A percentile compares a stretch with the other conserved stretches of the same genome.
These are phyloP conservation scores for Marronus borbonicus DNA, from an alignment of 2,888 invertebrate genomes.

Conservation along the genomic window DNA sequence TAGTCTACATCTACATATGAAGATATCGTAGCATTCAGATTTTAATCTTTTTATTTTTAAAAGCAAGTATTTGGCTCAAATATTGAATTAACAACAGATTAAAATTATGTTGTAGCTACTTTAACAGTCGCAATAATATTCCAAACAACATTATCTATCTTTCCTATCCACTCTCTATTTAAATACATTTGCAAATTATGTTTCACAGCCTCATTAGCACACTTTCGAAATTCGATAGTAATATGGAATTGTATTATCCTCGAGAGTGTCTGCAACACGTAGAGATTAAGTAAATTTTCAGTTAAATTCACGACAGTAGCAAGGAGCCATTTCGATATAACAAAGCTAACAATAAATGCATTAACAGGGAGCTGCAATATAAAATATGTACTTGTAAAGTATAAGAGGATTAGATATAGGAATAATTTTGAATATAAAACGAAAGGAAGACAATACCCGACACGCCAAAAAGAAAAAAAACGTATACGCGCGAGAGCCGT, in stretches of 20 bases:
- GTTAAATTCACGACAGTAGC: not conserved
- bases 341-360: not conserved
- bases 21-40: not conserved
- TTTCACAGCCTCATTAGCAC: too few relatives aligned
- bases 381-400: slow-evolving; percentile 29
- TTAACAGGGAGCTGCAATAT: not conserved
- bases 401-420: slow-evolving; percentile 49
- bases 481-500: slow-evolving; percentile 53
- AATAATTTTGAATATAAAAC: slow-evolving; percentile 52
- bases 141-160: too few relatives aligned
- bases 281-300: not conserved
- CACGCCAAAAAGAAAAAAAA: not conserved
- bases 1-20: not conserved
- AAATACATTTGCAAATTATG: too few relatives aligned
- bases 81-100: too few relatives aligned
- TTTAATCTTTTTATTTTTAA: too few relatives aligned
- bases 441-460: slow-evolving; percentile 56
- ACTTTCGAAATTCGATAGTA: too few relatives aligned
- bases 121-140: too few relatives aligned
- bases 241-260: too few relatives aligned
- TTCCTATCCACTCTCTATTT: too few relatives aligned
- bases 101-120: too few relatives aligned
- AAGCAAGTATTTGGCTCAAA: too few relatives aligned
- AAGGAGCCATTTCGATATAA: not conserved
- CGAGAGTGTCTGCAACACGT: too few relatives aligned